phyloP scores from a whole-genome alignment of 2,797 vertebrate species.

The Clangula hyemalis region DNA sequence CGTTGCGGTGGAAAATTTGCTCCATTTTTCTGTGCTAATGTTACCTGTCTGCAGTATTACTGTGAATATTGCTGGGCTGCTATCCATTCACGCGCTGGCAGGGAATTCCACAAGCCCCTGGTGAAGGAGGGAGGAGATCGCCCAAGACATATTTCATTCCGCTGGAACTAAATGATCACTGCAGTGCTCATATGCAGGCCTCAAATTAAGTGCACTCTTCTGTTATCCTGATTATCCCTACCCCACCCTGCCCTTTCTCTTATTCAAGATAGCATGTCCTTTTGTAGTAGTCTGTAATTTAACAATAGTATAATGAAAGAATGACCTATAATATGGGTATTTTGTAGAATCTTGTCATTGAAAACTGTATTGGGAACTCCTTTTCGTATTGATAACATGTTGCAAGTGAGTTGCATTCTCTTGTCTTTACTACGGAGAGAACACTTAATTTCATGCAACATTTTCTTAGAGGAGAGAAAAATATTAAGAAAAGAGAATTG shows the following conservation, averaged over 20 bases:
- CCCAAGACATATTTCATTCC: constrained; percentile 99
- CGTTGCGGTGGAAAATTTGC: constrained; percentile 99
- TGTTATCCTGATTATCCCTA: constrained; percentile 82
- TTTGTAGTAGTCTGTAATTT: constrained; percentile 82
- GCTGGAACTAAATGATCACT: constrained; percentile 93
- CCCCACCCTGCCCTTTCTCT: constrained; percentile 71
- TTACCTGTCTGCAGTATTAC: constrained; percentile 99
- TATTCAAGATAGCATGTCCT: constrained; percentile 82
- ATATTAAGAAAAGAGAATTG: constrained; percentile 82
- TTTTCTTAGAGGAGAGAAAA: constrained; percentile 84
- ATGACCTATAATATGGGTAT: constrained; percentile 82
- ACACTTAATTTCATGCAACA: constrained; percentile 78
- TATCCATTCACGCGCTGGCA: constrained; percentile 97
- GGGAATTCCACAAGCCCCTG: constrained; percentile 99
- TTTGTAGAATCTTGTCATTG: constrained; percentile 83
- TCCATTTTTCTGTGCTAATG: constrained; percentile 99
- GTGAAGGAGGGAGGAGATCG: constrained; percentile 99
- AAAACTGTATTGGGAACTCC: constrained; percentile 80
- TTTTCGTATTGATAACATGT: constrained; percentile 77
- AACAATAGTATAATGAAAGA: constrained; percentile 80
- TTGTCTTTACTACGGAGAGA: constrained; percentile 77
- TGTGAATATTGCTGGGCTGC: constrained; percentile 99
- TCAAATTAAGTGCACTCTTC: constrained; percentile 98
- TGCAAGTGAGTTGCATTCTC: constrained; percentile 77
- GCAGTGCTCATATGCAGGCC: constrained; percentile 83